Evolutionary conservation across 2,113 vertebrate genomes (phyloP), one percentile per base, ranked within the genome.

Genomic region (Mixornis gularis): DNA sequence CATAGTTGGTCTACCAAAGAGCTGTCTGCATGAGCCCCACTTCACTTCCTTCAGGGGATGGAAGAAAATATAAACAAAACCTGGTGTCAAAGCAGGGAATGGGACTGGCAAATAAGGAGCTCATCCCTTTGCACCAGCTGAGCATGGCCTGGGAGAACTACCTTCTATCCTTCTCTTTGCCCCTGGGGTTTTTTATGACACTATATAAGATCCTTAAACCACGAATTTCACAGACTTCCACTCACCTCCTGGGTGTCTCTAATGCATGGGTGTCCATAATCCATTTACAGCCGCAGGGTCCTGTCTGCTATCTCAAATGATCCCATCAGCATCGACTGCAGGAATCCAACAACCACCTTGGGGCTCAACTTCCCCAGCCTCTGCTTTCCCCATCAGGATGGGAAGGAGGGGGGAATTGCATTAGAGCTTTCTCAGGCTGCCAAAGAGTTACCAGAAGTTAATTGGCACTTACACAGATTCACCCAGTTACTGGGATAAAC

Each of bases 281-380:
- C 17, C 1, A 0, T 55, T 41, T 72, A 36, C 0, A 2, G 38
- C 40, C 1, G 0, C 58, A 25, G n/a, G 36, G 20, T 21, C n/a
- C 58, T 0, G 1, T 55, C 71, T 86, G 87, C 48, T 77, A 55
- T 46, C 48, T 21, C 70, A 25, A 76, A 1, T 5, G 5, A n/a
- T 41, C 48, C 71, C 2, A 8, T 13, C 73, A 40, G 73, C 52
- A 55, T 32, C 0, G 0, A 34, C 69, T 78, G 41, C 41, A 27
- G 59, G 38, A 70, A n/a, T 0, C 0, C 27, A 36, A 69, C 62
- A 56, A 30, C 34, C 43, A 6, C 48, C 26, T 17, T 6, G 19
- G 30, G 19, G 48, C 29, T n/a, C 38, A n/a, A 11, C 26, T 27
- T 80, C 56, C 52, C 48, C 1, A 0, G 53, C 26, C 52, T 41